phyloP scores from a whole-genome alignment of 2,113 vertebrate species.

The Stictonetta naevosa region DNA sequence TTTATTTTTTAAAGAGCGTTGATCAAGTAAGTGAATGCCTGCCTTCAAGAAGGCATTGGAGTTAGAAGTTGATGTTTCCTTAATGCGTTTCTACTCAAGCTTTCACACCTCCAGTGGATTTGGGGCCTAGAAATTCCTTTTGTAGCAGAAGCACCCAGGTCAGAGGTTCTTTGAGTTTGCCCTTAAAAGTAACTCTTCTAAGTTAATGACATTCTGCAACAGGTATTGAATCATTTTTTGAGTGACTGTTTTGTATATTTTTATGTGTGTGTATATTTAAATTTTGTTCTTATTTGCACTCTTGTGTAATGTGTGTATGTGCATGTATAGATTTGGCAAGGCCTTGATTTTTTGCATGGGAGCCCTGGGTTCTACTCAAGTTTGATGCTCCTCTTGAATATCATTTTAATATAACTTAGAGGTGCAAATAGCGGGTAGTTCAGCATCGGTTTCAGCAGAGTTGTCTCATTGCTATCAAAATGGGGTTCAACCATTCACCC shows the following conservation, averaged over 20 bases:
- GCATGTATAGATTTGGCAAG: not conserved
- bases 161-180: not conserved
- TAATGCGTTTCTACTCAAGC: not conserved
- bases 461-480: not conserved
- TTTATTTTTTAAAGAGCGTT: not conserved
- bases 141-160: not conserved
- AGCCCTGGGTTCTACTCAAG: not conserved
- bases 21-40: not conserved
- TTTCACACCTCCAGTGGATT: not conserved
- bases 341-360: not conserved
- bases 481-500: not conserved
- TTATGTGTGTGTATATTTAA: not conserved
- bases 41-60: not conserved
- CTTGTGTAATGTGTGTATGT: not conserved
- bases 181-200: not conserved
- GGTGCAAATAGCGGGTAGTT: not conserved
- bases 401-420: not conserved
- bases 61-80: not conserved
- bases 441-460: not conserved
- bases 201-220: not conserved
- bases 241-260: not conserved
- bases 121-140: not conserved
- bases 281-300: not conserved
- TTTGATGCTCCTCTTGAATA: not conserved
- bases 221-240: not conserved